Evolutionary conservation across 1,140 invertebrate genomes (phyloP).

Genomic region (Saccostrea glomerata): DNA sequence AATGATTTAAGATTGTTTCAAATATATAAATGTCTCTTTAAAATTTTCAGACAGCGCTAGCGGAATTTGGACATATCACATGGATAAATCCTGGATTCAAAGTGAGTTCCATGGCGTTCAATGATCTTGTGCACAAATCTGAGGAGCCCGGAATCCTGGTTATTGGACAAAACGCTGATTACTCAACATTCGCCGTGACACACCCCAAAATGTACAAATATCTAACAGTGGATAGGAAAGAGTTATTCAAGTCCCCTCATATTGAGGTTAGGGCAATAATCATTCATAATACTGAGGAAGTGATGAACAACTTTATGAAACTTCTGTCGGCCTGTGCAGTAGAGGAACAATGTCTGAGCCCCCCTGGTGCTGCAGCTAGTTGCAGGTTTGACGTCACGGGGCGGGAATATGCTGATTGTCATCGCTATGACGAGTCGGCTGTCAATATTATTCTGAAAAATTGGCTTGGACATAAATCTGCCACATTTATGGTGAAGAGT

Average conservation of each 20-base stretch:
- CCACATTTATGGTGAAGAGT: background rate
- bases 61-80: constrained; percentile 58
- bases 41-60: constrained; percentile 55
- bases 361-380: constrained; percentile 19
- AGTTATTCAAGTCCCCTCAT: constrained; percentile 49
- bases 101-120: constrained; percentile 41
- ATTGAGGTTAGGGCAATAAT: constrained; percentile 55
- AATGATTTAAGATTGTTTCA: too few relatives aligned
- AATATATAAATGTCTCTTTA: too few relatives aligned
- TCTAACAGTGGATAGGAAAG: constrained; percentile 54
- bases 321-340: constrained; percentile 58
- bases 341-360: constrained; percentile 55
- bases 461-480: constrained; percentile 45
- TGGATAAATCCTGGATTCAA: constrained; percentile 63
- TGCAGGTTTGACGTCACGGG: constrained; percentile 57
- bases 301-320: constrained; percentile 48
- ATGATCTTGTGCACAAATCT: constrained; percentile 24
- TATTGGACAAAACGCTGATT: constrained; percentile 26
- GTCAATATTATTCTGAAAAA: constrained; percentile 64
- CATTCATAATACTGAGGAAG: constrained; percentile 52
- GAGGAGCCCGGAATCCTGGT: constrained; percentile 41
- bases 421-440: constrained; percentile 65
- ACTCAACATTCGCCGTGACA: constrained; percentile 63
- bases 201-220: constrained; percentile 62
- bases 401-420: constrained; percentile 58